Percentiles rank a stretch among this genome's conserved stretches.
These are phyloP conservation scores for Trachelus troglodyta DNA, from an alignment of 2,888 invertebrate species.

Conservation along the genomic window DNA sequence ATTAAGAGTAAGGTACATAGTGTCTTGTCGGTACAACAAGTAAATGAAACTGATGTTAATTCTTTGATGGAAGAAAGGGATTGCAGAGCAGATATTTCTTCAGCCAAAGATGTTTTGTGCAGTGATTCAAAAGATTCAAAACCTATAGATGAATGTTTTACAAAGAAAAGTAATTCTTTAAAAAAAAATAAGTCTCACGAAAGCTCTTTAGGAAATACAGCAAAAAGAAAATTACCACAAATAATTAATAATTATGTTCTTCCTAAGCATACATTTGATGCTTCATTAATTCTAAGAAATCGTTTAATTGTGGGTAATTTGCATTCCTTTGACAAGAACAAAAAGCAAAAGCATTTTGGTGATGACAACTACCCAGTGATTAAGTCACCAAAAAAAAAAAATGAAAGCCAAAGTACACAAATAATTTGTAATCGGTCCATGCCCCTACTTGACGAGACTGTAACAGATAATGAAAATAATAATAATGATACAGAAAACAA, in stretches of 20 bases:
- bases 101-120: not conserved
- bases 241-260: not conserved
- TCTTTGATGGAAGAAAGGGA: not conserved
- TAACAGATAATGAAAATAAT: not conserved
- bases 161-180: not conserved
- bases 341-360: not conserved
- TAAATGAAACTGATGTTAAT: too few relatives aligned
- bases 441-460: not conserved
- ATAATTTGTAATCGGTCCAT: not conserved
- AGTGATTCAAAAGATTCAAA: not conserved
- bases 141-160: not conserved
- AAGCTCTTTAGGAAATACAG: not conserved
- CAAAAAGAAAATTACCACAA: not conserved
- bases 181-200: not conserved
- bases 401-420: not conserved
- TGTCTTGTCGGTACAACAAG: not conserved
- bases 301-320: not conserved
- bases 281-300: not conserved
- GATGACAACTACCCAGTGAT: not conserved
- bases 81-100: not conserved
- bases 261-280: not conserved
- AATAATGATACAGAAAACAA: not conserved
- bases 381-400: not conserved
- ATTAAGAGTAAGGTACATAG: not conserved
- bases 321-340: not conserved